Conservation (phyloP, 2,113 vertebrate genomes). For the Rhinolophus ferrumequinum region DNA sequence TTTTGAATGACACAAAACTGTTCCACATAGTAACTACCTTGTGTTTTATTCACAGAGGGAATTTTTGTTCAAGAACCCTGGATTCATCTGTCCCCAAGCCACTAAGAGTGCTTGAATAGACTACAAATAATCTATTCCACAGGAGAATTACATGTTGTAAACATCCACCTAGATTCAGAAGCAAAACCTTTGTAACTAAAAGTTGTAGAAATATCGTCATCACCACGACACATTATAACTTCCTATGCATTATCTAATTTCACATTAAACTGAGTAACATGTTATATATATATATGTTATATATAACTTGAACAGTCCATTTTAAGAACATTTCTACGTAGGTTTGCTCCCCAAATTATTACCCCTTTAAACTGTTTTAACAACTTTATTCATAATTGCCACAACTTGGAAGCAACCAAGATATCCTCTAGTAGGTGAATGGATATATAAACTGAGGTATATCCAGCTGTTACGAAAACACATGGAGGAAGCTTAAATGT, state of each 20-base stretch:
- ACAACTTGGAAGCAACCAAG: not conserved
- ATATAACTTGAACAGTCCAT: not conserved
- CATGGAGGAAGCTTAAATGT: not conserved
- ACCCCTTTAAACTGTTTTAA: not conserved
- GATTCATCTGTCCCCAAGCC: not conserved
- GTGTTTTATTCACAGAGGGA: not conserved
- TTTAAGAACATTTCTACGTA: not conserved
- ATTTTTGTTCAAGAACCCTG: not conserved
- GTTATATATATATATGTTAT: not conserved
- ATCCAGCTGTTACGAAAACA: not conserved
- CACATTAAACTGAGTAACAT: not conserved
- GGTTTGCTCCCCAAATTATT: not conserved
- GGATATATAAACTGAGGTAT: not conserved
- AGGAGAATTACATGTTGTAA: not conserved
- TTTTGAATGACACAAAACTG: not conserved
- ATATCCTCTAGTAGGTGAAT: not conserved
- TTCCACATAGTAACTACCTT: not conserved
- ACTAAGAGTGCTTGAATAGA: not conserved
- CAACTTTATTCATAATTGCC: not conserved
- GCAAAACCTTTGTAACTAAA: not conserved
- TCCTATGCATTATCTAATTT: not conserved
- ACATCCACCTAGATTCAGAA: not conserved
- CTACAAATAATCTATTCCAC: not conserved
- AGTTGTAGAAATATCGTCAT: not conserved
- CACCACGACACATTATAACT: not conserved